Conservation (phyloP, 2,113 vertebrate species). For the Nymphicus hollandicus region DNA sequence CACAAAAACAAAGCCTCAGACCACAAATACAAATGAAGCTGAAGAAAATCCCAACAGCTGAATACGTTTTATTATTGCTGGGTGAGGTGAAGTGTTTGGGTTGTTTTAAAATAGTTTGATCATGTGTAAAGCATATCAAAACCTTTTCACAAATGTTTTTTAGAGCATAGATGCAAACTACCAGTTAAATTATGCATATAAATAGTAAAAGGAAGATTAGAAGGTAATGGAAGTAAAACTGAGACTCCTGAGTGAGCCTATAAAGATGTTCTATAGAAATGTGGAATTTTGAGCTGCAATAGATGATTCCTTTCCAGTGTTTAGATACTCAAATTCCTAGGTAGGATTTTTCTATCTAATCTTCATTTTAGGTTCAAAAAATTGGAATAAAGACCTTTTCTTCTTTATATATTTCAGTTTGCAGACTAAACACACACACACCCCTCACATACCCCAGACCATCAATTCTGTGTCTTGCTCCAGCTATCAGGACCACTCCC, state of each 20-base stretch:
- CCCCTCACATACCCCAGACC: fast-evolving
- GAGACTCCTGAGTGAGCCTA: background rate
- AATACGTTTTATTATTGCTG: background rate
- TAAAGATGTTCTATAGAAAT: background rate
- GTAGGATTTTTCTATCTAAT: background rate
- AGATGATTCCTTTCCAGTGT: background rate
- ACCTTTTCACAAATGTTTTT: background rate
- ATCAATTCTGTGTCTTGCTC: background rate
- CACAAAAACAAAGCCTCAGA: background rate
- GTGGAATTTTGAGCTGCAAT: background rate
- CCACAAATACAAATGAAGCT: background rate
- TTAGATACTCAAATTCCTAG: background rate
- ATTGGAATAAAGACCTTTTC: background rate
- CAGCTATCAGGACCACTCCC: background rate
- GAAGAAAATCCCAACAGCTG: background rate
- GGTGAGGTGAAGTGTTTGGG: fast-evolving
- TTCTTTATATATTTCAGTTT: background rate
- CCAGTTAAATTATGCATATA: background rate
- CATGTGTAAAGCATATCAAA: background rate
- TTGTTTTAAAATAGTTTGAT: background rate
- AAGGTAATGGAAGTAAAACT: background rate
- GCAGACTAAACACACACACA: background rate
- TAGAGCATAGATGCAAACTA: background rate
- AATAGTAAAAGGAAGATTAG: background rate
- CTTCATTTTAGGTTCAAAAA: background rate